Percentiles rank a stretch among this genome's conserved stretches.
These are phyloP conservation scores for Lepidurus couesii DNA, from an alignment of 1,140 invertebrate species.

Conservation along the genomic window DNA sequence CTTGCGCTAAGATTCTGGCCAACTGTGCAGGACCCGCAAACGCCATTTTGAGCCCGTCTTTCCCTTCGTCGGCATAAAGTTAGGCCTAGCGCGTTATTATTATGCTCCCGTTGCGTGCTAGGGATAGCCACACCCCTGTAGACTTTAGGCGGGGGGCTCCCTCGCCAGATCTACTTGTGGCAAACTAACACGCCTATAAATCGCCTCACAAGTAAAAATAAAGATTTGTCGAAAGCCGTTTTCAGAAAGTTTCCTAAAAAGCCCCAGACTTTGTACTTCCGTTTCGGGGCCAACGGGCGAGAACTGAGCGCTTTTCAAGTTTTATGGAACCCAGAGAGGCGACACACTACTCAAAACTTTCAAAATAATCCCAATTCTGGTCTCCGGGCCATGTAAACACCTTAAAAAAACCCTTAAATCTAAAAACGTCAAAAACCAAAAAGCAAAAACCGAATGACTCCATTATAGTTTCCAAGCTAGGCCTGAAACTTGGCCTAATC, in stretches of 20 bases:
- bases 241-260: background rate
- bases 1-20: background rate
- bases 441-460: background rate
- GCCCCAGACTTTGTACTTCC: background rate
- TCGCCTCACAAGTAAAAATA: background rate
- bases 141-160: background rate
- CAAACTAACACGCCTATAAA: background rate
- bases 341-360: background rate
- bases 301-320: background rate
- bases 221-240: background rate
- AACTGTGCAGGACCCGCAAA: background rate
- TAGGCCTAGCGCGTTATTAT: constrained; percentile 1
- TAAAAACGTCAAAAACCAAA: no score
- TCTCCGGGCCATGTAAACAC: background rate
- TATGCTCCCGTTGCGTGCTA: background rate
- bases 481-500: background rate
- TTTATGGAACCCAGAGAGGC: background rate
- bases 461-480: background rate
- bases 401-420: background rate
- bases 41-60: constrained; percentile 4
- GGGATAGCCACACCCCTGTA: background rate
- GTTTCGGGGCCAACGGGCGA: background rate
- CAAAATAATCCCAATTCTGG: background rate
- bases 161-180: background rate
- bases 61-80: background rate